Conservation (phyloP, 2,113 vertebrate genomes). For the Ursus arctos region DNA sequence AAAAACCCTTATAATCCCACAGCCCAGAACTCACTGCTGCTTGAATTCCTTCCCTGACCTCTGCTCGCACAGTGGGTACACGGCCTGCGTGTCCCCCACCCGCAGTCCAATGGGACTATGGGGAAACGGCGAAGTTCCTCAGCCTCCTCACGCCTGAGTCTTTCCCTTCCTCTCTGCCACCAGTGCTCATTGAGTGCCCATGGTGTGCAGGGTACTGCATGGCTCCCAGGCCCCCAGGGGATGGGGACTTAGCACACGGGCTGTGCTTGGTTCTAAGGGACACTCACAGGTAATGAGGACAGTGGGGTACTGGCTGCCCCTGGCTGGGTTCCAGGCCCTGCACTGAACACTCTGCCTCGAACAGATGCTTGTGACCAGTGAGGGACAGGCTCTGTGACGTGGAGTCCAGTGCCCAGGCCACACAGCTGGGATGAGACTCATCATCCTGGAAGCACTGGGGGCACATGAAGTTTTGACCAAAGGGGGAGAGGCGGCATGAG, state of each 20-base stretch:
- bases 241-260: background rate
- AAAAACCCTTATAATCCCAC: background rate
- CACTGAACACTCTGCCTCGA: background rate
- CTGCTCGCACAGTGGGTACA: background rate
- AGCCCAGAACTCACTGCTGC: background rate
- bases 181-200: too few relatives aligned
- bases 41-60: background rate
- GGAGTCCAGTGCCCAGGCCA: background rate
- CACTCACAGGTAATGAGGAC: background rate
- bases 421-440: background rate
- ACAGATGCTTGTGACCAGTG: background rate
- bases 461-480: background rate
- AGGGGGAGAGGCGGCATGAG: background rate
- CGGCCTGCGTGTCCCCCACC: background rate
- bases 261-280: background rate
- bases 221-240: background rate
- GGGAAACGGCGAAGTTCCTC: background rate
- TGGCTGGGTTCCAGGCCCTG: background rate
- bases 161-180: background rate
- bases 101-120: background rate
- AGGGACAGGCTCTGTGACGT: background rate
- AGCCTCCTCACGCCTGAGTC: background rate
- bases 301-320: background rate
- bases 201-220: background rate
- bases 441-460: background rate